Evolutionary conservation across 2,113 vertebrate genomes (phyloP), one percentile per base, ranked within the genome.

Genomic region (Hoplias malabaricus): DNA sequence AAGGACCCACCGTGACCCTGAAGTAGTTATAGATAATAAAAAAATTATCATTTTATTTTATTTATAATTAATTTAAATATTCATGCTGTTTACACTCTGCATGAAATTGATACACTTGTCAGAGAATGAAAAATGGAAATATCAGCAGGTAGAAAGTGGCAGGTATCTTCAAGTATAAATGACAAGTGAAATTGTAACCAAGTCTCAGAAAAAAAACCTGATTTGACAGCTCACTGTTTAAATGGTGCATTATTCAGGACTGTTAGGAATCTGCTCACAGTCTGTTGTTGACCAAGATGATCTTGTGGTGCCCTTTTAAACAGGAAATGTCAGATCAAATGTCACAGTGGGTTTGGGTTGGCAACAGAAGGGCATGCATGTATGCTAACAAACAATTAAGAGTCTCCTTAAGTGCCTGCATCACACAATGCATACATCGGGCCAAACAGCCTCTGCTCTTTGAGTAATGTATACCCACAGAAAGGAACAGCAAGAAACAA

Each of bases 261-360:
- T 36, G 59, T 36, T 63, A 34, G 59, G 59, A 63, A 33, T 63
- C 59, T 62, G 59, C 59, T 36, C 78, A 72, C 62, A 59, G 11
- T 56, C 76, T 11, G 59, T 40, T 53, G 78, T 81, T 77, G 63
- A 77, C 74, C 85, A 81, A 74, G 78, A 84, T 84, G 85, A 89
- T 89, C 86, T 75, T 83, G 85, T 82, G 86, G 50, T 88, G 87
- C 85, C 89, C 86, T 91, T 91, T 89, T 68, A 82, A 72, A 71
- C 16, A 80, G 86, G 85, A 92, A 91, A 89, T 90, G 87, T 90
- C 91, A 90, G 68, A 88, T 89, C 80, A 87, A 69, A 70, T 77
- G 19, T 43, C 8, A 67, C 77, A 87, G 83, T 9, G 78, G 83
- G 83, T 88, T 83, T 82, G 62, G 57, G 79, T 2, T 14, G 70